A percentile compares a stretch with the other conserved stretches of the same genome.
Evolutionary conservation across 2,113 vertebrate genomes (phyloP).

Genomic region (Barnardius zonarius): DNA sequence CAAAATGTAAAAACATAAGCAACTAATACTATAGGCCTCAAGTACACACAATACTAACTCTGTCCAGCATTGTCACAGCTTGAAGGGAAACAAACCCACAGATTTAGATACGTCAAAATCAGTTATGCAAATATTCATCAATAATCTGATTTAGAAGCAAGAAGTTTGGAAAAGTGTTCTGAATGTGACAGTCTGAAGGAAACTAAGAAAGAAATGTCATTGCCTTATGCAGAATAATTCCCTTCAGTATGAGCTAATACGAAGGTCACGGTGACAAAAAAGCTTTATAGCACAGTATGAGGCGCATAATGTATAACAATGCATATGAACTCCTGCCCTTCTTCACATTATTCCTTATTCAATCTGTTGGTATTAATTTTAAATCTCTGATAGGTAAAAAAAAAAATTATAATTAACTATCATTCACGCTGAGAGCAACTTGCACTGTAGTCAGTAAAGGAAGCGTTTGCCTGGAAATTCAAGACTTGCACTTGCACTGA

Average conservation of each 20-base stretch:
- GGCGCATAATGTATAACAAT: background rate
- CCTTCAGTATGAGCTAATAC: background rate
- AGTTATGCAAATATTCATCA: background rate
- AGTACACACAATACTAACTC: background rate
- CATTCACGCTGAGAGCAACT: background rate
- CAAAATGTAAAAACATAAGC: background rate
- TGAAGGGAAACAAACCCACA: background rate
- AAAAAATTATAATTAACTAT: background rate
- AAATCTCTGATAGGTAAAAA: background rate
- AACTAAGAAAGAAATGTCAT: background rate
- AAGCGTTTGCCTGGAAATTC: background rate
- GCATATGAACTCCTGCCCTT: background rate
- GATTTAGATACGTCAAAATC: background rate
- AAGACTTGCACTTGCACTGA: background rate
- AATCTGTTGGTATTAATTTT: background rate
- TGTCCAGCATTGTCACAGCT: accelerated
- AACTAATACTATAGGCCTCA: background rate
- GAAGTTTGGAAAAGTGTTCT: background rate
- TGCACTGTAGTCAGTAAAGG: background rate
- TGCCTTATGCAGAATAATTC: background rate
- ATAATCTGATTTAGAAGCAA: background rate
- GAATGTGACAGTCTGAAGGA: background rate
- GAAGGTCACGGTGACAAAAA: background rate
- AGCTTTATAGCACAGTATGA: background rate
- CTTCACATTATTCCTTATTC: background rate